Conservation (phyloP, 2,797 vertebrate genomes). For the Sebastes goodei region DNA sequence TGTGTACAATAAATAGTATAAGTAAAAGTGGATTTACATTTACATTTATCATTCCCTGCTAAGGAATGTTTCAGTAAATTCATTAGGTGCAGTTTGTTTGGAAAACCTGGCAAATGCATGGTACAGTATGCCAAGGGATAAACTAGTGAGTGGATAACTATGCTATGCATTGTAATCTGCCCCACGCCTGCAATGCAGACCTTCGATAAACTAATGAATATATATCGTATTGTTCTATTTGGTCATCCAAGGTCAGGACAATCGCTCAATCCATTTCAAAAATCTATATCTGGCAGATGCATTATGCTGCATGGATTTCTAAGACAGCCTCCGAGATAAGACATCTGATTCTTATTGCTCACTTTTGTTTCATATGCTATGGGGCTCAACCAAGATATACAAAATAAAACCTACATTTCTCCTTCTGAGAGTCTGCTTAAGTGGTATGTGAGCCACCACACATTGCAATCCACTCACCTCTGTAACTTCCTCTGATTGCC, state of each 20-base stretch:
- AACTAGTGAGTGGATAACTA: not conserved
- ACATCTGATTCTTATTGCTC: not conserved
- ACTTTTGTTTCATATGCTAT: not conserved
- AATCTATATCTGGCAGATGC: slow-evolving; percentile 12
- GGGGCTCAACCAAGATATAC: not conserved
- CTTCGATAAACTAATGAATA: not conserved
- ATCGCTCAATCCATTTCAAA: not conserved
- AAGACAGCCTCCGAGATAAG: not conserved
- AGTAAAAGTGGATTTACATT: no score
- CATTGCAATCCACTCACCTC: slow-evolving; percentile 13
- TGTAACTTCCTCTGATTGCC: slow-evolving; percentile 20
- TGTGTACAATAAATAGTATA: no score
- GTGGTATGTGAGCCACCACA: not conserved
- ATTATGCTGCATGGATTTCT: not conserved
- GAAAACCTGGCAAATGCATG: not conserved
- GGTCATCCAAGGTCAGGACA: slow-evolving; percentile 2
- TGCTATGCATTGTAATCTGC: not conserved
- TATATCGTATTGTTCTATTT: not conserved
- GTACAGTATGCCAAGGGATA: not conserved
- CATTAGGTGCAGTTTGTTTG: not conserved
- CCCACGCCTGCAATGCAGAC: not conserved
- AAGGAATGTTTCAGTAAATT: not conserved
- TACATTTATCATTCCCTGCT: not conserved
- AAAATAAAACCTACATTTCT: not conserved
- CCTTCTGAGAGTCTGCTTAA: slow-evolving; percentile 9